Conservation (phyloP, 1,140 invertebrate genomes). For the Trichonephila clavipes region DNA sequence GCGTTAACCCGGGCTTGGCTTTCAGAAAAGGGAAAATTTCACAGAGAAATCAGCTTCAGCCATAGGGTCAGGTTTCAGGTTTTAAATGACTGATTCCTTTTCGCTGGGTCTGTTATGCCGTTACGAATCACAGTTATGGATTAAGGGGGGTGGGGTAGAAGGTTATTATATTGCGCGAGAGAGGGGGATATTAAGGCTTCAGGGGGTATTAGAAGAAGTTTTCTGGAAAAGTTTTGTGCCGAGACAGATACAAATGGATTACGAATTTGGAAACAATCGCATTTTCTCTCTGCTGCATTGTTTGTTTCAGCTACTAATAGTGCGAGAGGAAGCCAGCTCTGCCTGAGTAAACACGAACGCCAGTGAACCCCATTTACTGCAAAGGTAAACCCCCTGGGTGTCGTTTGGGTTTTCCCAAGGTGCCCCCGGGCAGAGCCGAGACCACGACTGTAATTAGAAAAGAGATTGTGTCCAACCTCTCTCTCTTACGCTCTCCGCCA, state of each 20-base stretch:
- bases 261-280: conserved; percentile 69
- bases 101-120: neutral
- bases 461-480: conserved; percentile 75
- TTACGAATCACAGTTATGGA: conserved; percentile 64
- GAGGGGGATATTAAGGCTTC: conserved; percentile 15
- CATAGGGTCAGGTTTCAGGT: neutral
- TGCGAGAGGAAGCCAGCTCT: conserved; percentile 26
- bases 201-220: conserved; percentile 14
- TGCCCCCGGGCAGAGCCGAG: conserved; percentile 66
- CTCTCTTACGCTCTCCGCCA: neutral
- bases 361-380: conserved; percentile 73
- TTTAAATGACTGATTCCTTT: conserved; percentile 63
- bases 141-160: neutral
- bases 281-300: neutral
- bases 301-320: conserved; percentile 43
- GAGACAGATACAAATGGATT: conserved; percentile 74
- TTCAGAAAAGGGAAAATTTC: neutral
- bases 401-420: conserved; percentile 75
- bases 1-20: neutral
- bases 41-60: neutral
- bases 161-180: neutral
- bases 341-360: conserved; percentile 67
- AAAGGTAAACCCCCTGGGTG: conserved; percentile 71
- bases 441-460: conserved; percentile 76
- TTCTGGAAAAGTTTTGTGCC: neutral